Base-by-base conservation (phyloP, 2,888 invertebrate species). In the Sinhomidia bicolor region DNA sequence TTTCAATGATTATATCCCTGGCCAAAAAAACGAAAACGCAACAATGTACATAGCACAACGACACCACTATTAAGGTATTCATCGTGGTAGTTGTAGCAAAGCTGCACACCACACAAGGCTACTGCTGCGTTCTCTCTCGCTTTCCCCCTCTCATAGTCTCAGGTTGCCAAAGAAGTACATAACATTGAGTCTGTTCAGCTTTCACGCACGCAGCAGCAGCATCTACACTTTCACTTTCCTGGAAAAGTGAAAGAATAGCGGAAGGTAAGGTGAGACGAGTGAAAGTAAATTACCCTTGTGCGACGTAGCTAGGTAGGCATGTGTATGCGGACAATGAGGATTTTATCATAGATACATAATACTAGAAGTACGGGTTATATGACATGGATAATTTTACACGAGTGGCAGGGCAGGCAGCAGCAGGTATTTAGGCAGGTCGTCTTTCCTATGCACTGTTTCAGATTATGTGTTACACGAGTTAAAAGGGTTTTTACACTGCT, bases 221-320 rank as follows among this genome's bases (percentile, higher is more conserved):
- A 62, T 62, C 62, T 62, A 62, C 29, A 29, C 26, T 62, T 71
- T 71, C 68, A 71, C 68, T 20, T 41, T 36, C 17, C 20, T 10
- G 9, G 41, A 20, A 71, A 20, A 71, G 36, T n/a, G n/a, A 6
- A 44, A 9, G 41, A 71, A 71, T 29, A 71, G 68, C 41, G 41
- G 68, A 41, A 71, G 68, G 41, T 41, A 71, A 68, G 36, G 68
- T 36, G 68, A 26, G 65, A 32, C 20, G 68, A 41, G 41, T 44
- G 68, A 41, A 41, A 71, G 68, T 71, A 71, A 71, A 71, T 71
- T 71, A 71, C 68, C 68, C 41, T 41, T 71, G 36, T 71, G 68
- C 36, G 7, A 71, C 41, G 68, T 41, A 23, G 14, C 29, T 0
- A 14, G 10, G 23, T 32, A 20, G 5, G 32, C 9, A 54, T n/a